Evolutionary conservation across 2,797 vertebrate species (phyloP).

Genomic region (Galagoides demidoff): DNA sequence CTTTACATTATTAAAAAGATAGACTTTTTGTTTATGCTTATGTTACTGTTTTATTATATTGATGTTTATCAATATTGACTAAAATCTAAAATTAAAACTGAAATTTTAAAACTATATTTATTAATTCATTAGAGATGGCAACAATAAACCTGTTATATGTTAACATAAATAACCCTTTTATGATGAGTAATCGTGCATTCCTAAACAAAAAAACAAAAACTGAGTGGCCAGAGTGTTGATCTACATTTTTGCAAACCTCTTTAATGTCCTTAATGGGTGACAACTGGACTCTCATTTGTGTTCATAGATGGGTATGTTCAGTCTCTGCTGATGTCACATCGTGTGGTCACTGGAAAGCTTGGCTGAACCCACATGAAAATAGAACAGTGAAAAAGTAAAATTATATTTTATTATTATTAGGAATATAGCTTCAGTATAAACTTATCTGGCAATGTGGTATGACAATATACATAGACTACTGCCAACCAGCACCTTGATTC

Average conservation of each 20-base stretch:
- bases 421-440: background rate
- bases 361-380: background rate
- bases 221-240: background rate
- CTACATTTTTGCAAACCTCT: background rate
- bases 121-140: background rate
- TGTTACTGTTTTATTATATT: background rate
- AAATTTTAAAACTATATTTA: background rate
- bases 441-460: background rate
- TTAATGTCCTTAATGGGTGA: background rate
- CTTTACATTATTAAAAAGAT: background rate
- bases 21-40: background rate
- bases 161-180: background rate
- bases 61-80: background rate
- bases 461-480: background rate
- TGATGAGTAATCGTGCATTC: background rate
- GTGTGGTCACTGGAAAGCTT: background rate
- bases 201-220: background rate
- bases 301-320: background rate
- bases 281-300: background rate
- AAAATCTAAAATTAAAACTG: background rate
- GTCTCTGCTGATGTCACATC: background rate
- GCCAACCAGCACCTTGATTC: background rate
- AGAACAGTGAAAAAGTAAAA: background rate
- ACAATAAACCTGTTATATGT: background rate
- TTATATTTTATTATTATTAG: background rate